Conservation (phyloP, 2,888 invertebrate species). For the Ochropacha duplaris region DNA sequence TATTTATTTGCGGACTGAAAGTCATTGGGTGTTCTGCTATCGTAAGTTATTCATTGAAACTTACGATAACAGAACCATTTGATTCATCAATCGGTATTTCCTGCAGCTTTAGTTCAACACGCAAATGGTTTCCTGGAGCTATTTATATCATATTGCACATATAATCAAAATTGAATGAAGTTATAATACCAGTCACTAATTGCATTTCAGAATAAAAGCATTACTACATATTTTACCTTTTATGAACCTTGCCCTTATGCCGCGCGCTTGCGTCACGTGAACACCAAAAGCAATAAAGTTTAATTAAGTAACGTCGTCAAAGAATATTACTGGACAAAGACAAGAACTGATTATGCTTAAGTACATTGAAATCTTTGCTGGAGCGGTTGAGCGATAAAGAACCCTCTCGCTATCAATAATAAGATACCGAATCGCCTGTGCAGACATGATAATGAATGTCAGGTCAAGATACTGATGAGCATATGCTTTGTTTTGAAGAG, state of each 20-base stretch:
- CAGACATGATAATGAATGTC: slow-evolving; percentile 23
- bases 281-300: slow-evolving; percentile 28
- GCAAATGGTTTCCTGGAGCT: not conserved
- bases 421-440: slow-evolving; percentile 23
- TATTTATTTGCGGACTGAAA: not conserved
- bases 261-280: not conserved
- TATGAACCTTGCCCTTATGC: not conserved
- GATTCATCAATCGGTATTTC: not conserved
- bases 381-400: slow-evolving; percentile 20
- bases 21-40: not conserved
- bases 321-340: slow-evolving; percentile 40
- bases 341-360: slow-evolving; percentile 49
- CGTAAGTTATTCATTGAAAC: not conserved
- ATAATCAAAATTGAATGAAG: not conserved
- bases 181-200: not conserved
- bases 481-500: slow-evolving; percentile 45
- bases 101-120: not conserved
- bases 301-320: slow-evolving; percentile 32
- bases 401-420: slow-evolving; percentile 16
- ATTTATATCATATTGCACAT: not conserved
- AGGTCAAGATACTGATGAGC: slow-evolving; percentile 52
- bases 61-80: not conserved
- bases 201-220: not conserved
- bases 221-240: not conserved
- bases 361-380: slow-evolving; percentile 19